Base-by-base conservation (phyloP, 64 coral and sea anemone genomes). In the Astreopora myriophthalma region DNA sequence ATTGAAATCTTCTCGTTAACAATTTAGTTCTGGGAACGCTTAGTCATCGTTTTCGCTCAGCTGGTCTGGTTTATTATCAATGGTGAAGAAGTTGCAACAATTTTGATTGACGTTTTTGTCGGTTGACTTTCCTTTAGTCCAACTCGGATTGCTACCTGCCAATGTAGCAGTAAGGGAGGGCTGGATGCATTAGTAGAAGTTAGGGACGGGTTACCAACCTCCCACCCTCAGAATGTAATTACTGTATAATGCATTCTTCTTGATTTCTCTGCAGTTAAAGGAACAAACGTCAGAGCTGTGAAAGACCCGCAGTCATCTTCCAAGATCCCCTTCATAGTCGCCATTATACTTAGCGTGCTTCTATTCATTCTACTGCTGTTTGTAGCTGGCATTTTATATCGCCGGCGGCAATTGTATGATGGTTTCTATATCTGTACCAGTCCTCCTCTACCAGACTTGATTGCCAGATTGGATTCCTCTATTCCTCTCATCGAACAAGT, bases 401-500 rank as follows among this genome's bases (percentile, higher is more conserved):
- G 95, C 44, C 91, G 95, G 3, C 88, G 78, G 6, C 86, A 73
- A 30, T 30, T 96, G 22, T 96, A 96, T 62, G 95, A 87, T 34
- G 87, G 95, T 20, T 87, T 96, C n/a, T 96, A 96, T 57, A 92
- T 96, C 33, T 96, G 95, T 31, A 78, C 91, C 67, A 90, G 86
- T 40, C 95, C 95, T 38, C 95, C 95, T 32, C 73, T 96, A 33
- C 95, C 95, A 44, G 95, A 96, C 73, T 80, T 94, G 63, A 96
- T 96, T 80, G 89, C 89, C 74, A 93, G 92, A 37, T 63, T 96
- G 63, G 95, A 96, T 76, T 61, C 95, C 22, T 90, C 32, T 13
- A 89, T 77, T 80, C 92, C 91, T 34, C 87, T 96, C 5, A 93
- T 96, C 3, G 95, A 96, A 68, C 95, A 96, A 80, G 95, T 96